Evolutionary conservation across 2,888 invertebrate genomes (phyloP).

Genomic region (Nipponacmea schrenckii): DNA sequence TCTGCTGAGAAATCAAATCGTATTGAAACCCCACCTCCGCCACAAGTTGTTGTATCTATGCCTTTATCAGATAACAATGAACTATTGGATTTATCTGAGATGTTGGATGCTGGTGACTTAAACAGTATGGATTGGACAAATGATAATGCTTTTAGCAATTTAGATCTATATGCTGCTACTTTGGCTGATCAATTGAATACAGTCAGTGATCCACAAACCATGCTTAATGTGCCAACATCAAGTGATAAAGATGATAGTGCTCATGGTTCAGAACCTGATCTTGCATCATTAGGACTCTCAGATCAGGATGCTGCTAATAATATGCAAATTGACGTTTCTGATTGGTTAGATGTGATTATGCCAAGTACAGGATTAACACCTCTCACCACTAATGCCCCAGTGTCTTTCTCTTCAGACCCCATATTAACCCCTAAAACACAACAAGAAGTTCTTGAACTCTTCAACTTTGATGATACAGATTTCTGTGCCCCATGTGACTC

Average conservation of each 20-base stretch:
- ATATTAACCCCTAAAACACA: constrained; percentile 77
- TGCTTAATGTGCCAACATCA: constrained; percentile 39
- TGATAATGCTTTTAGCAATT: constrained; percentile 49
- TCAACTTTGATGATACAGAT: constrained; percentile 76
- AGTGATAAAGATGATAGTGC: constrained; percentile 32
- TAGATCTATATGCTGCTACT: constrained; percentile 47
- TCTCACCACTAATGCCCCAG: constrained; percentile 53
- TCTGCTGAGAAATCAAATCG: neutral
- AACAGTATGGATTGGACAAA: constrained; percentile 59
- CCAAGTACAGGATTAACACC: constrained; percentile 59
- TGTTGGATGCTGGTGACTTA: constrained; percentile 46
- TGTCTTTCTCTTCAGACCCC: constrained; percentile 76
- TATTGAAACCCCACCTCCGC: constrained; percentile 1
- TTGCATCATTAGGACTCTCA: constrained; percentile 50
- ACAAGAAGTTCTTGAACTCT: constrained; percentile 77
- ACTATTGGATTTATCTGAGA: constrained; percentile 53
- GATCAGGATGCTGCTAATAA: constrained; percentile 50
- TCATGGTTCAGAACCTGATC: constrained; percentile 58
- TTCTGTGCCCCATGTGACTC: constrained; percentile 74
- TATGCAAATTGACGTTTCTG: constrained; percentile 81
- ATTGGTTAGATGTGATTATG: constrained; percentile 78
- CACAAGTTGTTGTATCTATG: neutral
- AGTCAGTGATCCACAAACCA: constrained; percentile 26
- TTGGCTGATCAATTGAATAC: constrained; percentile 15
- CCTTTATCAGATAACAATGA: constrained; percentile 25